These are phyloP conservation scores for Brachirus orientalis DNA, from an alignment of 2,113 vertebrate species.

Conservation along the genomic window DNA sequence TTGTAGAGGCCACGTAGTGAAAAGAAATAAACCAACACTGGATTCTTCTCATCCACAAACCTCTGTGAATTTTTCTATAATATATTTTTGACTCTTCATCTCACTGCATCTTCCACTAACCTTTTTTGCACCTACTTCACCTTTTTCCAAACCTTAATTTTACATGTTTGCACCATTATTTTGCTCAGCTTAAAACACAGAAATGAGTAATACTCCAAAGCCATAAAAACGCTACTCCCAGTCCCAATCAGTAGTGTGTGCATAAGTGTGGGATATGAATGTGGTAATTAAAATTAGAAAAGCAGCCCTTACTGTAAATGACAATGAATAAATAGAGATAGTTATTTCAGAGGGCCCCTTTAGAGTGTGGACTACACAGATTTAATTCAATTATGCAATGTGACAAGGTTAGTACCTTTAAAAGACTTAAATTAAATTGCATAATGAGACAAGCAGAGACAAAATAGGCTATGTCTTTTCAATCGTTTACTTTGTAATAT, in stretches of 20 bases:
- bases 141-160: background rate
- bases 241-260: constrained; percentile 2
- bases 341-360: constrained; percentile 12
- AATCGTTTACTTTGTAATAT: no score
- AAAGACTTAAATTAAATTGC: background rate
- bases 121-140: background rate
- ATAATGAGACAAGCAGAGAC: background rate
- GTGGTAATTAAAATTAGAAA: constrained; percentile 20
- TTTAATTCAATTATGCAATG: background rate
- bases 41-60: constrained; percentile 74
- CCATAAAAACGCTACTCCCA: no score
- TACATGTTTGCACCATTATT: background rate
- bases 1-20: constrained; percentile 73
- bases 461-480: background rate
- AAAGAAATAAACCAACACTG: constrained; percentile 81
- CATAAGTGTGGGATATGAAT: constrained; percentile 36
- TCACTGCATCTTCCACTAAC: constrained; percentile 5
- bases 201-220: background rate
- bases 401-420: background rate
- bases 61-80: constrained; percentile 61
- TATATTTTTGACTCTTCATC: constrained; percentile 14
- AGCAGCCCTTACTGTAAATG: background rate
- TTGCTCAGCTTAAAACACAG: background rate
- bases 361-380: no score
- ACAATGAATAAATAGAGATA: background rate